phyloP scores from a whole-genome alignment of 2,797 vertebrate species.

The Acanthurus lineatus region DNA sequence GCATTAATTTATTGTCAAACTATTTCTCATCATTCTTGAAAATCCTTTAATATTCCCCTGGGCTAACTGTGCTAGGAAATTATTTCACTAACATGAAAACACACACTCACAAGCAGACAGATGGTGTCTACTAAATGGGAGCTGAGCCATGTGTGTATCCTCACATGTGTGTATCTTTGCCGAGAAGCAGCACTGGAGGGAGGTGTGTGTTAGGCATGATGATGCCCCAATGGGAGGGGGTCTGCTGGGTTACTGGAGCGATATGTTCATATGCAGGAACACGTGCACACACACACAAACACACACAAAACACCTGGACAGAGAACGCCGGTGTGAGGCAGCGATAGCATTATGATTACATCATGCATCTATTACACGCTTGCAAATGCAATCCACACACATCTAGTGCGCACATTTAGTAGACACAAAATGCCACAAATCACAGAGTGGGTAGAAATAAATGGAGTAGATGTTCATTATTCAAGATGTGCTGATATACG shows the following conservation, averaged over 20 bases:
- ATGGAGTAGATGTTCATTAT: not conserved
- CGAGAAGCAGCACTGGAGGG: slow-evolving; percentile 13
- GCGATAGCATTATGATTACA: slow-evolving; percentile 2
- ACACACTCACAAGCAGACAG: slow-evolving; percentile 37
- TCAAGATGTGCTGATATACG: slow-evolving; percentile 4
- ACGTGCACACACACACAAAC: slow-evolving; percentile 25
- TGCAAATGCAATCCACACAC: not conserved
- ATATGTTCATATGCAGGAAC: slow-evolving; percentile 19
- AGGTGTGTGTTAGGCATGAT: slow-evolving; percentile 47
- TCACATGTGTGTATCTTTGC: slow-evolving; percentile 20
- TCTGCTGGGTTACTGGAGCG: slow-evolving; percentile 60
- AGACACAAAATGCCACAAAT: not conserved
- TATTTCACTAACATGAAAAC: slow-evolving; percentile 17
- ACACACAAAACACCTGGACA: slow-evolving; percentile 28
- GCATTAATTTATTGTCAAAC: slow-evolving; percentile 6
- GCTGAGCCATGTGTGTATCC: slow-evolving; percentile 29
- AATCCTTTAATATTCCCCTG: slow-evolving; percentile 4
- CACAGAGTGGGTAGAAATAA: not conserved
- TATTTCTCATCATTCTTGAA: not conserved
- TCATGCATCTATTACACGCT: slow-evolving; percentile 25
- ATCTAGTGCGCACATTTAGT: not conserved
- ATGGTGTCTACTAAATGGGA: slow-evolving; percentile 43
- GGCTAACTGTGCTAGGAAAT: not conserved
- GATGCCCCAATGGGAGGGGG: slow-evolving; percentile 55
- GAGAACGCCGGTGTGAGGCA: slow-evolving; percentile 10